A percentile compares a stretch with the other conserved stretches of the same genome.
Conservation (phyloP, 2,888 invertebrate species). For the Seira musarum region DNA sequence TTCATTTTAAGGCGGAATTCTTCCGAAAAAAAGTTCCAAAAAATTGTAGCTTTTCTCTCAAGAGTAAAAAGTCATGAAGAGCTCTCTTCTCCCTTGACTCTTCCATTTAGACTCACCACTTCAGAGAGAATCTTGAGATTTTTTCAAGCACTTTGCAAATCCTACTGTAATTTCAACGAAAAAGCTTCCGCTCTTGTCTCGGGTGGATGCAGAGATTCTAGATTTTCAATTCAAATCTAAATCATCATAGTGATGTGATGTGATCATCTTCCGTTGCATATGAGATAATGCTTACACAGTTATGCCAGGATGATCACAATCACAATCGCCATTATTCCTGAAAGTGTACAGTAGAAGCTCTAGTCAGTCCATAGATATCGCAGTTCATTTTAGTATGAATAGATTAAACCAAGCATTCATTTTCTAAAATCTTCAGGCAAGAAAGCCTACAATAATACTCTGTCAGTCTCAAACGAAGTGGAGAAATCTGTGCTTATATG, state of each 20-base stretch:
- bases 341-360: background rate
- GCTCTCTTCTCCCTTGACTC: background rate
- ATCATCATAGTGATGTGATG: too few relatives aligned
- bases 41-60: background rate
- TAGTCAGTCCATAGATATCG: background rate
- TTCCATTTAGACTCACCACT: conserved; percentile 26
- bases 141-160: conserved; percentile 15
- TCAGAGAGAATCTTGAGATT: conserved; percentile 37
- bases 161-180: background rate
- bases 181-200: background rate
- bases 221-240: background rate
- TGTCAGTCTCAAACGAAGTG: conserved; percentile 19
- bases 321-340: background rate
- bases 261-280: background rate
- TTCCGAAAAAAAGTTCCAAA: background rate
- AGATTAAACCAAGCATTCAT: conserved; percentile 38
- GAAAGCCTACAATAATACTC: background rate
- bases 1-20: background rate
- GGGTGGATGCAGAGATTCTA: too few relatives aligned
- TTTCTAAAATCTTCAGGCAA: background rate
- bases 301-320: background rate
- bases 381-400: conserved; percentile 33
- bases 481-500: conserved; percentile 43
- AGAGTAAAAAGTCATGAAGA: background rate
- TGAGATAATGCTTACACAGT: background rate